Conservation (phyloP, 2,113 vertebrate species). For the Candoia aspera region DNA sequence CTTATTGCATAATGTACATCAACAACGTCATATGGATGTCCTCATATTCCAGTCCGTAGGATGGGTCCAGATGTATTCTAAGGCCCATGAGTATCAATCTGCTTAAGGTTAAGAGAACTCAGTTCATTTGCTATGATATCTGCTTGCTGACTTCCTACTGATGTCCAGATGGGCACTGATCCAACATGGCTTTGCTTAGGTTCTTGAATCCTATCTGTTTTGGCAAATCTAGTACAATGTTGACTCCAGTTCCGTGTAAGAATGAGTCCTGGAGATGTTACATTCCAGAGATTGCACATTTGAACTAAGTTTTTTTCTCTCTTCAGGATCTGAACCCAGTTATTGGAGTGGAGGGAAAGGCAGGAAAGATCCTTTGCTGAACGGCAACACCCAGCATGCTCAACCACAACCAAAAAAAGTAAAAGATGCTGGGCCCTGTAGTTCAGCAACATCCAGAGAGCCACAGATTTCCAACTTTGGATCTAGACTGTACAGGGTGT, state of each 20-base stretch:
- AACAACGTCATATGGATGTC: not conserved
- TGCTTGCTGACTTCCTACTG: not conserved
- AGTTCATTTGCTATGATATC: not conserved
- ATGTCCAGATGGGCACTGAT: not conserved
- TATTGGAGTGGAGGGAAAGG: no score
- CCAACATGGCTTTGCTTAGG: not conserved
- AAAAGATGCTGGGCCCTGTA: not conserved
- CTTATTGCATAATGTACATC: not conserved
- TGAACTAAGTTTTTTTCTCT: not conserved
- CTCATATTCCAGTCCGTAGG: not conserved
- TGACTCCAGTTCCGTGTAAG: not conserved
- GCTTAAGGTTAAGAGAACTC: not conserved
- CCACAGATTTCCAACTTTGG: not conserved
- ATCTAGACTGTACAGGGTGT: not conserved
- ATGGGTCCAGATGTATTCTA: not conserved
- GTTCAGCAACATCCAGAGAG: not conserved
- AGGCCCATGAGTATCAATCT: not conserved
- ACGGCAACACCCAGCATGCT: no score
- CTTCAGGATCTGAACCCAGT: no score
- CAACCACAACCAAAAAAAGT: not conserved
- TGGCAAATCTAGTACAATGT: not conserved
- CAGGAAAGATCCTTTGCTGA: not conserved
- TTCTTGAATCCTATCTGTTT: not conserved
- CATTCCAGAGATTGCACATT: not conserved
- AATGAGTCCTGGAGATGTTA: not conserved